These are phyloP conservation scores for Corythaeola cristata DNA, from an alignment of 2,113 vertebrate genomes.

Conservation along the genomic window DNA sequence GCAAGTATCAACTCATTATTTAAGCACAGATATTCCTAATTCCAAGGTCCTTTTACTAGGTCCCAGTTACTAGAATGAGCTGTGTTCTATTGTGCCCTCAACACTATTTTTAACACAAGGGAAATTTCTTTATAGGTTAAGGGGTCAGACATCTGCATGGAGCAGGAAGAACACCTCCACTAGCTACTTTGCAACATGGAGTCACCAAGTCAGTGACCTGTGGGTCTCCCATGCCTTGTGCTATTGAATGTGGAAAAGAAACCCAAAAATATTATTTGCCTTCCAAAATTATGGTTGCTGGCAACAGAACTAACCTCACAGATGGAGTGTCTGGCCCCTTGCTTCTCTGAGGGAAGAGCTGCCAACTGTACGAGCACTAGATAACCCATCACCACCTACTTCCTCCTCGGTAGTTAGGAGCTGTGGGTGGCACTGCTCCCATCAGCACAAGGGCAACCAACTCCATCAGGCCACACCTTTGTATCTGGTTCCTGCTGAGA, in stretches of 20 bases:
- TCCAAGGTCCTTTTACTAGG: background rate
- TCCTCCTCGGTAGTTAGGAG: background rate
- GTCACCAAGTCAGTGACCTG: background rate
- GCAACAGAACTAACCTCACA: background rate
- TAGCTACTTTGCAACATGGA: background rate
- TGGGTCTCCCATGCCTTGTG: background rate
- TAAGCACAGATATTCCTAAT: background rate
- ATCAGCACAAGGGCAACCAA: background rate
- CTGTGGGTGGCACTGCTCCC: fast-evolving
- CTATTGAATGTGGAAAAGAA: background rate
- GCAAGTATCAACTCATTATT: background rate
- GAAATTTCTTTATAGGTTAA: background rate
- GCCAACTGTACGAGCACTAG: background rate
- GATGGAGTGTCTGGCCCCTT: background rate
- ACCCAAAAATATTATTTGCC: background rate
- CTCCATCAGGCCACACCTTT: fast-evolving
- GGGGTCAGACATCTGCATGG: background rate
- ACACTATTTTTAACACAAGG: background rate
- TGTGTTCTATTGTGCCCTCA: background rate
- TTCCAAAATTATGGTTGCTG: background rate
- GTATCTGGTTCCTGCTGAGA: background rate
- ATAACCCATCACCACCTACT: background rate
- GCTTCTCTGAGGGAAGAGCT: background rate
- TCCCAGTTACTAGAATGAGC: background rate
- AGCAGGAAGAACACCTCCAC: background rate